These are phyloP conservation scores for Coelopa frigida DNA, from an alignment of 1,140 invertebrate species.

Conservation along the genomic window DNA sequence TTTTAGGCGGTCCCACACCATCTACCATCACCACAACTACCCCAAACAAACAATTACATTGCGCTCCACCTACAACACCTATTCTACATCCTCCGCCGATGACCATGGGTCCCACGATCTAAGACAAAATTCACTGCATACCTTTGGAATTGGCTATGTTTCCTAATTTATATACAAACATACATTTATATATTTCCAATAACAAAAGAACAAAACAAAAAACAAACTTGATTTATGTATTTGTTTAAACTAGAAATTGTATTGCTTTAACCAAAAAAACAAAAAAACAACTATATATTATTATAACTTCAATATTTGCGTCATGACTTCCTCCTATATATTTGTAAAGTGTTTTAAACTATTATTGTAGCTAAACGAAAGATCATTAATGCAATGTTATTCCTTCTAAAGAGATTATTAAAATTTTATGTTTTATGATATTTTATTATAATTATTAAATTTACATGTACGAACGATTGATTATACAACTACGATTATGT, in stretches of 20 bases:
- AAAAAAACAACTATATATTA: neutral
- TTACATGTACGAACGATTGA: too few relatives aligned
- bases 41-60: constrained; percentile 10
- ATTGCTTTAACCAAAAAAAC: too few relatives aligned
- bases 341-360: too few relatives aligned
- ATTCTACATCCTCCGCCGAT: constrained; percentile 16
- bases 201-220: neutral
- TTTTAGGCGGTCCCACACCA: constrained; percentile 9
- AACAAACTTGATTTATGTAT: too few relatives aligned
- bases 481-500: too few relatives aligned
- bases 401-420: constrained; percentile 3
- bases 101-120: constrained; percentile 9
- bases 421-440: too few relatives aligned
- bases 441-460: too few relatives aligned
- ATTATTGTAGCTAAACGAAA: neutral
- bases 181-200: neutral
- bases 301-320: neutral
- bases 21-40: constrained; percentile 6
- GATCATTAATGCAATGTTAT: constrained; percentile 1
- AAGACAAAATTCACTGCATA: too few relatives aligned
- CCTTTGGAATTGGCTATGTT: too few relatives aligned
- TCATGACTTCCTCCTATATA: neutral
- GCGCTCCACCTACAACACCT: constrained; percentile 19
- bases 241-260: too few relatives aligned
- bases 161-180: neutral